These are phyloP conservation scores for Sciurus vulgaris DNA, from an alignment of 2,797 vertebrate species.

Conservation along the genomic window DNA sequence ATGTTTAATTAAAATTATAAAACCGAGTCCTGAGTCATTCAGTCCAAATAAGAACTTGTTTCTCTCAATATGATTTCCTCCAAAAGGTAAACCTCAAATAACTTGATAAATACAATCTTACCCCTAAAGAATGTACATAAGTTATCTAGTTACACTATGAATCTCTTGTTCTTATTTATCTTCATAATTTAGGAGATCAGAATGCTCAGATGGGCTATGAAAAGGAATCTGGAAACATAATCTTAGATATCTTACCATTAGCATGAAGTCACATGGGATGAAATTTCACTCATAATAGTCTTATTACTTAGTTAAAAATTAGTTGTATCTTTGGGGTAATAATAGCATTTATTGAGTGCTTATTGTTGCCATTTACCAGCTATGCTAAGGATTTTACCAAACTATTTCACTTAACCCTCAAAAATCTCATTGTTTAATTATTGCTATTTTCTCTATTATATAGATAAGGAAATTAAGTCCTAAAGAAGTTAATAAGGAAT, in stretches of 20 bases:
- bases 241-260: conserved; percentile 19
- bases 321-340: neutral
- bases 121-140: neutral
- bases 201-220: neutral
- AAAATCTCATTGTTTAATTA: neutral
- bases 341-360: neutral
- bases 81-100: neutral
- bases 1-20: conserved; percentile 45
- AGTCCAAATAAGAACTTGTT: neutral
- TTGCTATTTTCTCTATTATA: neutral
- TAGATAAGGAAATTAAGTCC: conserved; percentile 35
- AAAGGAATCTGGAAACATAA: neutral
- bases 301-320: conserved; percentile 19
- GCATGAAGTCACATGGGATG: neutral
- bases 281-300: neutral
- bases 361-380: neutral
- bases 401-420: conserved; percentile 7
- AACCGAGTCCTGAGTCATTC: neutral
- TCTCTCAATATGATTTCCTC: neutral
- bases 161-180: neutral
- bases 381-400: neutral
- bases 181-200: neutral
- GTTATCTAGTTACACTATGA: neutral
- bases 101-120: neutral
- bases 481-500: neutral